phyloP scores from a whole-genome alignment of 2,888 invertebrate species.

The Scelioninae gen. 2 region DNA sequence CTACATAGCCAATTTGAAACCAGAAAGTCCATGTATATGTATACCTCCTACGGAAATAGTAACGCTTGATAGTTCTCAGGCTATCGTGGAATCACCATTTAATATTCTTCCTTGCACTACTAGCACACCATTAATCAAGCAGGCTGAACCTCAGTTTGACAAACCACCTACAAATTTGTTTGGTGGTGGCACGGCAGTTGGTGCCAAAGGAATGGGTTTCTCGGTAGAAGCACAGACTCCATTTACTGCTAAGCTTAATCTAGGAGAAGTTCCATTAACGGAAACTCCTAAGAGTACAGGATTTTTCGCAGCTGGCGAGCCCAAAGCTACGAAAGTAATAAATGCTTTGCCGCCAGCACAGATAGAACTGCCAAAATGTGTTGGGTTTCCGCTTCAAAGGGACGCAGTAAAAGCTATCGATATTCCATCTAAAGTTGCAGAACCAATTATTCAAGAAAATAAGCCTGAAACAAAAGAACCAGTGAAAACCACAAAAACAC shows the following conservation, averaged over 20 bases:
- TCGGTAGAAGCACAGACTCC: background rate
- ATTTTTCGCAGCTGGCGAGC: slow-evolving; percentile 4
- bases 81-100: slow-evolving; percentile 67
- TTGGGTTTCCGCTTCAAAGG: slow-evolving; percentile 32
- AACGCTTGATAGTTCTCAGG: too few species aligned
- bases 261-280: background rate
- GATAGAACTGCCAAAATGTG: slow-evolving; percentile 14
- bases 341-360: background rate
- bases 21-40: slow-evolving; percentile 79
- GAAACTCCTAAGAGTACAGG: slow-evolving; percentile 6
- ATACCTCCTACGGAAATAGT: slow-evolving; percentile 78
- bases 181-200: slow-evolving; percentile 51
- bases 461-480: slow-evolving; percentile 49
- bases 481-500: slow-evolving; percentile 57
- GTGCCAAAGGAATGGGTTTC: slow-evolving; percentile 4
- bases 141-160: slow-evolving; percentile 48
- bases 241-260: slow-evolving; percentile 8
- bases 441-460: slow-evolving; percentile 18
- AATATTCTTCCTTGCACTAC: slow-evolving; percentile 62
- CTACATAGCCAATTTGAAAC: slow-evolving; percentile 83
- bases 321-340: slow-evolving; percentile 13
- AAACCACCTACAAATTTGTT: slow-evolving; percentile 63
- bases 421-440: slow-evolving; percentile 18
- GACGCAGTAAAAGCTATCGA: slow-evolving; percentile 32
- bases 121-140: slow-evolving; percentile 69